Base-by-base conservation (phyloP, 2,888 invertebrate genomes). In the Petrolisthes cinctipes region DNA sequence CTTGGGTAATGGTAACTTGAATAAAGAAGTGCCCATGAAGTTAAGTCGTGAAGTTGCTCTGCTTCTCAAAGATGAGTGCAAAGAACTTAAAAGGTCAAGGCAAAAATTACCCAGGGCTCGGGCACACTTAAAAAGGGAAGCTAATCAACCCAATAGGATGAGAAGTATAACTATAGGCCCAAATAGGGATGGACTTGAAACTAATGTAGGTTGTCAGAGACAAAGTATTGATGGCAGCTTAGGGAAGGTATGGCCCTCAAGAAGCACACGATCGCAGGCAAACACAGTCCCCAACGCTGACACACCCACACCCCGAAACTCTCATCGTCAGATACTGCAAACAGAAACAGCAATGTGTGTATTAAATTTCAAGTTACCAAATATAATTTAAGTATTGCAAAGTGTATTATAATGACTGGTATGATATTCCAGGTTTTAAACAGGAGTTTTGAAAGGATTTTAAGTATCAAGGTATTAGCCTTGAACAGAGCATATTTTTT, bases 311-410 rank as follows among this genome's bases (percentile, higher is more conserved):
- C 84, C 75, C 11, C 56, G 87, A 5, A 80, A 53, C 53, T 84
- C 84, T 51, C 87, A 88, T 76, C 57, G 87, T 11, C 75, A 88
- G 20, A 57, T 88, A 51, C 81, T 88, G 54, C 80, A 68, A 3
- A 56, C 87, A 6, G 87, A 88, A 57, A 66, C 66, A 61, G 87
- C 84, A 20, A 88, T 88, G 87, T 88, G 87, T 20, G 87, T 88
- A 53, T 75, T 88, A 54, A 88, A 88, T 73, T 88, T 75, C 53
- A 57, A 75, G 23, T n/a, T 88, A 73, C 87, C 87, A 88, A 78
- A 68, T 68, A 86, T 86, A 61, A 66, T 53, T 56, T 86, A 80
- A 83, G 56, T 73, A 23, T 54, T 76, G 20, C 14, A 68, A 23
- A 75, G 37, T 76, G 6, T 23, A 20, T 61, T 17, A 23, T 61